phyloP scores from a whole-genome alignment of 2,797 vertebrate species.

The Tapera naevia region DNA sequence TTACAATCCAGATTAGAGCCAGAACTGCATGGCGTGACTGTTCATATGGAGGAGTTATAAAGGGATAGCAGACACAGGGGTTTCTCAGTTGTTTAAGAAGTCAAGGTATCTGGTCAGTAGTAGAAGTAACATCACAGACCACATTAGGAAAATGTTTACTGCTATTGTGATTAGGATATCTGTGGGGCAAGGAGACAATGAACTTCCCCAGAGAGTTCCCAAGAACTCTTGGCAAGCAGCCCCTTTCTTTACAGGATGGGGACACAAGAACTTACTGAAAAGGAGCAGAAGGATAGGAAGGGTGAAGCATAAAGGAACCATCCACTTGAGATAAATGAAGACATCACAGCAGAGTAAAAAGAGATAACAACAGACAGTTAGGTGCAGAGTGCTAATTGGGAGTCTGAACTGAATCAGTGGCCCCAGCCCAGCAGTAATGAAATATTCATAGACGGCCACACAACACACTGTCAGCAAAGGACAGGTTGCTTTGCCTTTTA shows the following conservation, averaged over 20 bases:
- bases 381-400: slow-evolving; percentile 68
- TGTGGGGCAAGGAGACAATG: neutral
- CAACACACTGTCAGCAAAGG: slow-evolving; percentile 36
- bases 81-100: neutral
- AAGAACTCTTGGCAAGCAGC: neutral
- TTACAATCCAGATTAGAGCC: neutral
- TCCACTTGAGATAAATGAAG: slow-evolving; percentile 62
- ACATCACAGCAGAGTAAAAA: slow-evolving; percentile 60
- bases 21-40: neutral
- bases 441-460: slow-evolving; percentile 56
- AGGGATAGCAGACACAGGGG: neutral
- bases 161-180: neutral
- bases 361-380: slow-evolving; percentile 68
- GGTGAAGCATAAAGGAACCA: slow-evolving; percentile 25
- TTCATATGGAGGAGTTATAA: neutral
- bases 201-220: neutral
- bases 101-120: neutral
- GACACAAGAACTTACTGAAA: neutral
- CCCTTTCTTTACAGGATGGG: neutral
- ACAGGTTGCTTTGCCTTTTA: slow-evolving; percentile 25
- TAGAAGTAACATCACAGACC: neutral
- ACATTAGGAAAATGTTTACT: neutral
- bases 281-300: slow-evolving; percentile 26
- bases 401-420: slow-evolving; percentile 66
- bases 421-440: slow-evolving; percentile 61